Base-by-base conservation (phyloP, 2,797 vertebrate species). In the Alauda arvensis region DNA sequence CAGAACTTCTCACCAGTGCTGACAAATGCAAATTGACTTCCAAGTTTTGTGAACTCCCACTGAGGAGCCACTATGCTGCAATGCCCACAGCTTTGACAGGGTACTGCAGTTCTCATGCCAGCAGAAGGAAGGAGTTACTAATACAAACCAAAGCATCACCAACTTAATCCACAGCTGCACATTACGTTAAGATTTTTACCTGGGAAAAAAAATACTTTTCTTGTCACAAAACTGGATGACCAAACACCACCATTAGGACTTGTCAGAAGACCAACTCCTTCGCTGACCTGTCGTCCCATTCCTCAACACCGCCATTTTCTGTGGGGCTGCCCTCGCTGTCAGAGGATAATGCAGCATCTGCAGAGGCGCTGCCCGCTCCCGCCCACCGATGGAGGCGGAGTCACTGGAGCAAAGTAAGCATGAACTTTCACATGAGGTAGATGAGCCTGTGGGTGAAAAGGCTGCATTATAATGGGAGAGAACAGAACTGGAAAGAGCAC, bases 391-490 rank as follows among this genome's bases (percentile, higher is more conserved):
- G 98, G 98, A 12, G 98, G 98, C 6, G 98, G 98, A 13, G 98
- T 99, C 70, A 98, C 98, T 3, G 98, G 98, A 39, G 98, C 98
- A 74, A 99, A 99, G 96, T 99, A 99, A 94, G 98, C 98, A 3
- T 99, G 98, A 87, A 99, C 98, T 92, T 98, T 98, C 94, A 99
- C 98, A 4, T 98, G 98, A 81, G 98, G 98, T 86, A 99, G 98
- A 88, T 99, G 98, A 87, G 98, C 98, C 98, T 99, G 96, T 11
- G 91, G 71, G 53, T 6, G 78, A 75, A 76, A 91, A 90, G 45
- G 23, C 45, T 37, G 42, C 3, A 1, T 90, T 88, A 53, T 1
- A 29, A 43, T 1, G 7, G 43, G 9, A 42, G 43, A 75, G 42
- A 53, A 61, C 37, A 71, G 5, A 52, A 33, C 0, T 15, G 34